Base-by-base conservation (phyloP, 30 jellyfish, hydroid and myxozoan genomes). In the Hydra vulgaris region DNA sequence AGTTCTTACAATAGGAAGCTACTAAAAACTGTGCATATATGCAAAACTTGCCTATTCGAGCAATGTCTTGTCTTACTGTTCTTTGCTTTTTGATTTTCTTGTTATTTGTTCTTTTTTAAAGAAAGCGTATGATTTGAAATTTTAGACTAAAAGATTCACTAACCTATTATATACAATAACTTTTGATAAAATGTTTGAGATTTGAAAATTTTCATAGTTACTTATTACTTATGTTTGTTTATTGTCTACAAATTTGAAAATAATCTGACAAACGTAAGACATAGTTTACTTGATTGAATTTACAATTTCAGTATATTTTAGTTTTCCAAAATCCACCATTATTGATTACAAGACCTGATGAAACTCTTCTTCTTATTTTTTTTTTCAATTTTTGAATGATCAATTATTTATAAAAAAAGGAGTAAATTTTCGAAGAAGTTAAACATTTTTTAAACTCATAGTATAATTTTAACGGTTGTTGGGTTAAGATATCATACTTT, bases 11-110 rank as follows among this genome's bases (percentile, higher is more conserved):
- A 70, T 20, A 15, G 76, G 27, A 70, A 70, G 18, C 76, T 18
- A 21, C 76, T 70, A 22, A 70, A 70, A 70, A 22, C 81, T 26
- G 54, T 73, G 22, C 61, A 73, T 73, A 21, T 25, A 21, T 73
- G 81, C 27, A 70, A 25, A 70, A 70, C 40, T 25, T 70, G 76
- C 76, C 76, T 18, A 17, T 20, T 16, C 17, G 76, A 70, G 27
- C 61, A 5, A 40, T 40, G 61, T 40, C 61, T 40, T 40, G n/a
- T n/a, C n/a, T n/a, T n/a, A 40, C 61, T 40, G 61, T 40, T 40
- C n/a, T n/a, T 40, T 40, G 12, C 61, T 40, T 40, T 40, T 40
- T 40, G 61, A 40, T 40, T 40, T 40, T 40, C 61, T 40, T 40
- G 61, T 40, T 40, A 40, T 40, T n/a, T n/a, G n/a, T n/a, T 40